Evolutionary conservation across 2,797 vertebrate species (phyloP).

Genomic region (Tiaroga cobitis): DNA sequence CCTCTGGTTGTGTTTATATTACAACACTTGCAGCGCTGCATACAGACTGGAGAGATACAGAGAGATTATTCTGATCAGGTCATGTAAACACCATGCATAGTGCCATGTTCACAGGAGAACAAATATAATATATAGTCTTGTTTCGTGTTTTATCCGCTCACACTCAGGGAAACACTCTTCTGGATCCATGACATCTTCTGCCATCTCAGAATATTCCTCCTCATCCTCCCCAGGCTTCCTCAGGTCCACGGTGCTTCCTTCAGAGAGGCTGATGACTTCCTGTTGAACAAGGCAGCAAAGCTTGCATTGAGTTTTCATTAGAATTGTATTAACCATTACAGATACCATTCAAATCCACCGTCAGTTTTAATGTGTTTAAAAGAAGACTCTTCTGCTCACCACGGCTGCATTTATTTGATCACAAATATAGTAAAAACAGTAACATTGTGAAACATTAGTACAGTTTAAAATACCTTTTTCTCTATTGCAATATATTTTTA

Average conservation of each 20-base stretch:
- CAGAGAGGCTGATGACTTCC: constrained; percentile 88
- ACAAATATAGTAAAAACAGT: neutral
- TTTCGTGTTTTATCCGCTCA: constrained; percentile 64
- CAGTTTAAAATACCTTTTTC: no score
- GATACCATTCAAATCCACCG: neutral
- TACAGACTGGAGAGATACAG: constrained; percentile 76
- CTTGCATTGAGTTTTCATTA: neutral
- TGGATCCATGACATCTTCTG: constrained; percentile 89
- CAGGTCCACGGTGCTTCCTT: constrained; percentile 96
- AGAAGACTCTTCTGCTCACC: neutral
- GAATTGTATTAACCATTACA: neutral
- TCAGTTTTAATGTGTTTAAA: neutral
- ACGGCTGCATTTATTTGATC: neutral
- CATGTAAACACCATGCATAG: neutral
- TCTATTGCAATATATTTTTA: neutral
- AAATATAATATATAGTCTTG: neutral
- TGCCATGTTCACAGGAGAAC: neutral
- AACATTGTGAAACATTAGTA: neutral
- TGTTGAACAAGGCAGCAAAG: constrained; percentile 35
- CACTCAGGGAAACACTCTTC: constrained; percentile 95
- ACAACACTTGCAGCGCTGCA: constrained; percentile 77
- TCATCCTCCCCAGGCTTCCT: constrained; percentile 88
- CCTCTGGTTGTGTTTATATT: constrained; percentile 74
- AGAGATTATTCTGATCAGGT: neutral
- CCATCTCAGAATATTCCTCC: constrained; percentile 84